phyloP scores from a whole-genome alignment of 2,888 invertebrate genomes.

The Lysandra bellargus region DNA sequence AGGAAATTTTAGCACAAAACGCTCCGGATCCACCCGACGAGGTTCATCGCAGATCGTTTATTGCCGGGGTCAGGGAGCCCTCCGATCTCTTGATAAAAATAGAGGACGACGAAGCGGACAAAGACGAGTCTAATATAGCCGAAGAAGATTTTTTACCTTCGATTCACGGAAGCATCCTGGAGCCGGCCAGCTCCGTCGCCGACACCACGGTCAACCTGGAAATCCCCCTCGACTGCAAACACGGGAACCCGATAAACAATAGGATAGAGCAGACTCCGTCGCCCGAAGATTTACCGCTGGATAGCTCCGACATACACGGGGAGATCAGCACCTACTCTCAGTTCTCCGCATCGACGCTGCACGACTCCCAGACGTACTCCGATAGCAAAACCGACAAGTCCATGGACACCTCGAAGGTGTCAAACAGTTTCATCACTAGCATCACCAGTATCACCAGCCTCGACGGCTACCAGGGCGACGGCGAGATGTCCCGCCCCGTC shows the following conservation, averaged over 20 bases:
- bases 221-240: slow-evolving; percentile 74
- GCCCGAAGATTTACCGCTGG: slow-evolving; percentile 90
- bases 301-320: slow-evolving; percentile 84
- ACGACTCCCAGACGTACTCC: slow-evolving; percentile 79
- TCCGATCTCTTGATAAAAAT: slow-evolving; percentile 39
- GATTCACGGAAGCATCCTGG: slow-evolving; percentile 80
- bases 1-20: slow-evolving; percentile 40
- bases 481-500: slow-evolving; percentile 92
- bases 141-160: slow-evolving; percentile 84
- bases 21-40: slow-evolving; percentile 40
- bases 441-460: slow-evolving; percentile 95
- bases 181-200: slow-evolving; percentile 78
- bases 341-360: slow-evolving; percentile 72
- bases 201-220: slow-evolving; percentile 79
- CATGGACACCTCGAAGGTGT: slow-evolving; percentile 82
- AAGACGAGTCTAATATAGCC: slow-evolving; percentile 62
- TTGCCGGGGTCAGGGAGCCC: slow-evolving; percentile 35
- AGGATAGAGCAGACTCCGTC: slow-evolving; percentile 90
- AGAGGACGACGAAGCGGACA: slow-evolving; percentile 42
- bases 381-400: slow-evolving; percentile 83
- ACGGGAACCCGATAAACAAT: slow-evolving; percentile 63
- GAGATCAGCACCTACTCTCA: slow-evolving; percentile 80
- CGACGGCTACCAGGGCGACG: slow-evolving; percentile 96
- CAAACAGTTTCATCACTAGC: slow-evolving; percentile 90
- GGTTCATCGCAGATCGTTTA: slow-evolving; percentile 39